These are phyloP conservation scores for Artemia sinica DNA, from an alignment of 2,888 invertebrate genomes.

Conservation along the genomic window DNA sequence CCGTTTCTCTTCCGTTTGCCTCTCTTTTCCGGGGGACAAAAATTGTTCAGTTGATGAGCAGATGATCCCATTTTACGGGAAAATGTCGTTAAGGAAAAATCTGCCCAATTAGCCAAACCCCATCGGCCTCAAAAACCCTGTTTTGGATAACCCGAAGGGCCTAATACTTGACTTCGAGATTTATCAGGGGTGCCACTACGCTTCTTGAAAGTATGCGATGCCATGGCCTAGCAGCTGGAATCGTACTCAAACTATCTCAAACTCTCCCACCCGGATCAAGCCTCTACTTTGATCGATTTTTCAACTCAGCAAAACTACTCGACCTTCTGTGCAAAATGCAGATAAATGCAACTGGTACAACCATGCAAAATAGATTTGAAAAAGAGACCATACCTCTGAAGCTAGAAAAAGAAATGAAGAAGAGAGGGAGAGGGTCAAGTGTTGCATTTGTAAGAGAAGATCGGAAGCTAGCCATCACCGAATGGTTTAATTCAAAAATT, in stretches of 20 bases:
- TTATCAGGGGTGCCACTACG: too few relatives aligned
- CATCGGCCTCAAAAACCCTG: slow-evolving; percentile 30
- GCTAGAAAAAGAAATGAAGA: too few relatives aligned
- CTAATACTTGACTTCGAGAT: slow-evolving; percentile 28
- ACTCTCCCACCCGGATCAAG: too few relatives aligned
- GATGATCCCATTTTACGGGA: slow-evolving; percentile 28
- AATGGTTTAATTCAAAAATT: neutral
- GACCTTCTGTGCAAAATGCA: neutral
- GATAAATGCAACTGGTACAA: slow-evolving; percentile 26
- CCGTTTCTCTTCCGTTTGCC: neutral
- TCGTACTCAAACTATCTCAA: too few relatives aligned
- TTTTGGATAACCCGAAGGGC: slow-evolving; percentile 27
- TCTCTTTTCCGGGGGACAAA: neutral
- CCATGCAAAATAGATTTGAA: slow-evolving; percentile 26
- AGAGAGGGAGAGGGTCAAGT: too few relatives aligned
- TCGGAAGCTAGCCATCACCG: too few relatives aligned
- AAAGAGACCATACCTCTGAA: slow-evolving; percentile 19
- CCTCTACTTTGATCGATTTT: slow-evolving; percentile 26
- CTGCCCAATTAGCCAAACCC: too few relatives aligned
- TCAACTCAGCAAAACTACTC: slow-evolving; percentile 26
- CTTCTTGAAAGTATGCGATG: too few relatives aligned
- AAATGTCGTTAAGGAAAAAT: slow-evolving; percentile 23
- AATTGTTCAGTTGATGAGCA: slow-evolving; percentile 27
- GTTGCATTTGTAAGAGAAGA: too few relatives aligned
- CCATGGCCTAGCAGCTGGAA: too few relatives aligned